These are phyloP conservation scores for Neolamprologus devosi DNA, from an alignment of 2,113 vertebrate species.

Conservation along the genomic window DNA sequence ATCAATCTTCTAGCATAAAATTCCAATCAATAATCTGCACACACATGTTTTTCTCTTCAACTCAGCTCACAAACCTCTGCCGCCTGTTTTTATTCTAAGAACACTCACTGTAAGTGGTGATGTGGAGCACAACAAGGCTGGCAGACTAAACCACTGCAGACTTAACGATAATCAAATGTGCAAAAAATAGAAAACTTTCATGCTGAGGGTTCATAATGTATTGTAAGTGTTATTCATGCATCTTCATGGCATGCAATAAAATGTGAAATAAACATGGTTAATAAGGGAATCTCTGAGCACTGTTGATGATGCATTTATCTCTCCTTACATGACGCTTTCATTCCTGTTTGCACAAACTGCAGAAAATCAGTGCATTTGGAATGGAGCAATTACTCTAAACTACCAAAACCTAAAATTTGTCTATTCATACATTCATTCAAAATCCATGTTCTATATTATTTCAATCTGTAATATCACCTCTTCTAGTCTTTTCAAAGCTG, in stretches of 20 bases:
- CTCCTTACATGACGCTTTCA: background rate
- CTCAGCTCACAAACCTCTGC: background rate
- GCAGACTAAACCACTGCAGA: background rate
- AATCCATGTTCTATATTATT: background rate
- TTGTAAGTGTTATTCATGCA: slow-evolving; percentile 39
- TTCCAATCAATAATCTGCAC: background rate
- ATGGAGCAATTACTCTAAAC: background rate
- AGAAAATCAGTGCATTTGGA: background rate
- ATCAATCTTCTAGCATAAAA: background rate
- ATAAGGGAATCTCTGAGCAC: slow-evolving; percentile 9
- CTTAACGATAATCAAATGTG: background rate
- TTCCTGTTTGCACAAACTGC: background rate
- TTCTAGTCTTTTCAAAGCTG: background rate
- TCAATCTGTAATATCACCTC: background rate
- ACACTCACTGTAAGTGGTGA: background rate
- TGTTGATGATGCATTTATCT: slow-evolving; percentile 59
- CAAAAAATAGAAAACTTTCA: background rate
- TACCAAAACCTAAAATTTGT: background rate
- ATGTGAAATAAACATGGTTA: slow-evolving; percentile 7
- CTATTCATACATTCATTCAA: background rate
- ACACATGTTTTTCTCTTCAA: background rate
- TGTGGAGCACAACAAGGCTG: background rate
- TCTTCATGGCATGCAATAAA: slow-evolving; percentile 52
- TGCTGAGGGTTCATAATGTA: slow-evolving; percentile 22
- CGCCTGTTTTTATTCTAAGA: background rate